Percentiles rank a stretch among this genome's conserved stretches.
Evolutionary conservation across 2,797 vertebrate genomes (phyloP).

Genomic region (Myoxocephalus aenaeus): DNA sequence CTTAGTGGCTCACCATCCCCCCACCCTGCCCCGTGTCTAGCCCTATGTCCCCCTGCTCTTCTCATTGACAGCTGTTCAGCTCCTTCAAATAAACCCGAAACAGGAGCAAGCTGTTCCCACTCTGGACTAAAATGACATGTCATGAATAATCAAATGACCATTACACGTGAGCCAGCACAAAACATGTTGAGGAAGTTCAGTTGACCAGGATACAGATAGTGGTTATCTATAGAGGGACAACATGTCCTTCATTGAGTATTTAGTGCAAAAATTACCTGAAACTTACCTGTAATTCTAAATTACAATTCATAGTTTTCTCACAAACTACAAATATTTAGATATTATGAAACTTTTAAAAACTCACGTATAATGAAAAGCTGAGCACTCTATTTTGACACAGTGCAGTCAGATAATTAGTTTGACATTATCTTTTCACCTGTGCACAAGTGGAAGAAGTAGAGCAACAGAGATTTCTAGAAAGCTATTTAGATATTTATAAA

Average conservation of each 20-base stretch:
- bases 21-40: constrained; percentile 49
- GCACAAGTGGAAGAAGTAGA: constrained; percentile 53
- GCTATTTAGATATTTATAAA: constrained; percentile 18
- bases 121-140: constrained; percentile 68
- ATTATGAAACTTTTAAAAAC: constrained; percentile 51
- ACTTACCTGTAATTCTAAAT: no score
- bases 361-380: constrained; percentile 71
- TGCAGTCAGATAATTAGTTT: constrained; percentile 76
- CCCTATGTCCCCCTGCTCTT: constrained; percentile 57
- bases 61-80: constrained; percentile 79
- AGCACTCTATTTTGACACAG: constrained; percentile 63
- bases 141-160: constrained; percentile 63
- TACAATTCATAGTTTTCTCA: constrained; percentile 27
- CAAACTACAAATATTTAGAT: constrained; percentile 44
- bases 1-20: constrained; percentile 68
- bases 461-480: constrained; percentile 35
- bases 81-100: constrained; percentile 68
- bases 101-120: constrained; percentile 75
- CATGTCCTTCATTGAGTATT: constrained; percentile 39
- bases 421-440: constrained; percentile 79
- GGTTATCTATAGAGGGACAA: constrained; percentile 24
- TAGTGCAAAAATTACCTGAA: constrained; percentile 28
- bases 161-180: constrained; percentile 16
- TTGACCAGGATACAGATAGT: constrained; percentile 25
- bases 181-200: constrained; percentile 41